Evolutionary conservation across 2,888 invertebrate species (phyloP).

Genomic region (Patella depressa): DNA sequence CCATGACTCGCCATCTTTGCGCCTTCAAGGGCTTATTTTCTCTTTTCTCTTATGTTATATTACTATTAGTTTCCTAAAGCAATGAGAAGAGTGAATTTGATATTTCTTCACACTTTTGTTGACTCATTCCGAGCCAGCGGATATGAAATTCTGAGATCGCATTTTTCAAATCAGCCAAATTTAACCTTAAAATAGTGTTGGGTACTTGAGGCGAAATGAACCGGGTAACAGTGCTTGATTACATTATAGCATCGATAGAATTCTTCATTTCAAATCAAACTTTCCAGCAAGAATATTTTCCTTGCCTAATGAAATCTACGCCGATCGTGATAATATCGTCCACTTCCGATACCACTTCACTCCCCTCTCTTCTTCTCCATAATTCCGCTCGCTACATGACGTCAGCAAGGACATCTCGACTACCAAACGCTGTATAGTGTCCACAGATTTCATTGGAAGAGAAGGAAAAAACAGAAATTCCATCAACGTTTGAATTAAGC

Average conservation of each 20-base stretch:
- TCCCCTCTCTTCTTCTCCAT: neutral
- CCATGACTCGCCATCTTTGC: neutral
- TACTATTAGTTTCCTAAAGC: constrained; percentile 31
- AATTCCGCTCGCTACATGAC: neutral
- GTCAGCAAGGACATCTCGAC: neutral
- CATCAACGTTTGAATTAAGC: no score
- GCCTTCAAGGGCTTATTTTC: constrained; percentile 1
- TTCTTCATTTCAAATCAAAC: constrained; percentile 38
- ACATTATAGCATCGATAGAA: constrained; percentile 35
- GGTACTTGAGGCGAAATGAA: constrained; percentile 10
- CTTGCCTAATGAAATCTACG: constrained; percentile 39
- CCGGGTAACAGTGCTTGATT: constrained; percentile 21
- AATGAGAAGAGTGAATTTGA: constrained; percentile 27
- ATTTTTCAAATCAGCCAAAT: constrained; percentile 28
- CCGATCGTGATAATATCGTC: constrained; percentile 20
- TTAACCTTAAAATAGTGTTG: constrained; percentile 36
- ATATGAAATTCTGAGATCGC: constrained; percentile 29
- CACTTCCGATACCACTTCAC: constrained; percentile 14
- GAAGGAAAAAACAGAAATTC: no score
- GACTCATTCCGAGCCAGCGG: constrained; percentile 30
- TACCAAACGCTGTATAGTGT: no score
- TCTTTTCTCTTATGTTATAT: constrained; percentile 5
- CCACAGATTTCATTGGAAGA: no score
- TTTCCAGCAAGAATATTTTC: constrained; percentile 38
- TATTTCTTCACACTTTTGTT: constrained; percentile 30